Evolutionary conservation across 2,797 vertebrate genomes (phyloP).

Genomic region (Phataginus tricuspis): DNA sequence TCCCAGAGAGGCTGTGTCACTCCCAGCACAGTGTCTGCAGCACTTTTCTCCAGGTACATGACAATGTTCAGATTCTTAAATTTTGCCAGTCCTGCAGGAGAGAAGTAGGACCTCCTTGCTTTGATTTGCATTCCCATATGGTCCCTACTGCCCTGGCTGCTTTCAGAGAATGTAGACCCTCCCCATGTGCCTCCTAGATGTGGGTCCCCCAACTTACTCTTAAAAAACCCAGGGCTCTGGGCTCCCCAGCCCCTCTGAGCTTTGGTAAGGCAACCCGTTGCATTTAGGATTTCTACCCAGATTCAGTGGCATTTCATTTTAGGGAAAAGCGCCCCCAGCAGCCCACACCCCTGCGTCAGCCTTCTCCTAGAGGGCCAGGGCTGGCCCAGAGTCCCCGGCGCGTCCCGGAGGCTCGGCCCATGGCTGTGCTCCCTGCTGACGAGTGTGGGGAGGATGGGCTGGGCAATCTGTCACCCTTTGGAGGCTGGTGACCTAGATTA

Average conservation of each 20-base stretch:
- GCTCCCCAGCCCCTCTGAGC: neutral
- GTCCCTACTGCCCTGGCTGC: neutral
- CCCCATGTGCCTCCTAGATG: rapidly evolving
- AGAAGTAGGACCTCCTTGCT: neutral
- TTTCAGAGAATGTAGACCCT: neutral
- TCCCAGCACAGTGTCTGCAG: rapidly evolving
- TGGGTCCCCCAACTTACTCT: neutral
- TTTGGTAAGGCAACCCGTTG: neutral
- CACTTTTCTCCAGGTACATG: neutral
- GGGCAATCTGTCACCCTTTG: neutral
- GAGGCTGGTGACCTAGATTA: neutral
- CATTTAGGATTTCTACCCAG: neutral
- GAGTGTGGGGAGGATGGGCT: too few species aligned
- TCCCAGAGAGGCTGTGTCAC: too few species aligned
- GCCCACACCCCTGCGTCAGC: neutral
- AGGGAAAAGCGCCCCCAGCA: neutral
- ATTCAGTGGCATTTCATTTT: neutral
- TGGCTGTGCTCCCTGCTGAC: too few species aligned
- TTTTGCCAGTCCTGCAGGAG: neutral
- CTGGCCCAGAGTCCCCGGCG: too few species aligned
- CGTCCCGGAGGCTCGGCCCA: too few species aligned
- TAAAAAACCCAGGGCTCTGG: neutral
- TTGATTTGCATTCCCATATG: neutral
- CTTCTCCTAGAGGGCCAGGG: neutral
- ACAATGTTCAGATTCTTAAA: neutral